phyloP scores from a whole-genome alignment of 2,888 invertebrate genomes.

The Archaeoteleia sp. region DNA sequence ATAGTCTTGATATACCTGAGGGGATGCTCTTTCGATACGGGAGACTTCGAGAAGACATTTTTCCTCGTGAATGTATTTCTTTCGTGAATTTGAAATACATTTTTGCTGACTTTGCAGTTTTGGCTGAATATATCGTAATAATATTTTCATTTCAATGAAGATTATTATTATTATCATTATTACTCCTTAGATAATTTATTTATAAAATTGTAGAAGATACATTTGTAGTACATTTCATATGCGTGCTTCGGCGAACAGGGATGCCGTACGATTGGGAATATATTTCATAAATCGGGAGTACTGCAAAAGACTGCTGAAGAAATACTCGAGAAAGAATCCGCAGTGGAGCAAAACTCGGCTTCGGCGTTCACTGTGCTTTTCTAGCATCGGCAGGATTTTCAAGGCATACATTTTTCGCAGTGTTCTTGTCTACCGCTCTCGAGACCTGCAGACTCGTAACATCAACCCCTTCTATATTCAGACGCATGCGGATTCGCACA shows the following conservation, averaged over 20 bases:
- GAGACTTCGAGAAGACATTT: constrained; percentile 31
- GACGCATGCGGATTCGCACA: constrained; percentile 31
- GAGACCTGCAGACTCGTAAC: constrained; percentile 56
- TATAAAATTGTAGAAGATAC: too few relatives aligned
- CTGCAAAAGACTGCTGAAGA: constrained; percentile 1
- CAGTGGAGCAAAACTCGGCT: constrained; percentile 10
- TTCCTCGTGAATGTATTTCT: constrained; percentile 42
- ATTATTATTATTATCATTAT: not conserved
- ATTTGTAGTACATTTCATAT: too few relatives aligned
- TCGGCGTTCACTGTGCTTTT: constrained; percentile 7
- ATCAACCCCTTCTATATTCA: constrained; percentile 44
- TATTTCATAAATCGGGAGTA: constrained; percentile 1
- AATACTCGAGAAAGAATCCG: constrained; percentile 20
- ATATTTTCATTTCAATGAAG: not conserved
- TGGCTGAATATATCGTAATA: constrained; percentile 14
- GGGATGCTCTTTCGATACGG: constrained; percentile 44
- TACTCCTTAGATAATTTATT: too few relatives aligned
- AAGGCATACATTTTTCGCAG: constrained; percentile 67
- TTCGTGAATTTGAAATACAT: constrained; percentile 25
- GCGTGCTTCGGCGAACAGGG: not conserved
- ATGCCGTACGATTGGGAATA: constrained; percentile 7
- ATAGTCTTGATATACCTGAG: constrained; percentile 59
- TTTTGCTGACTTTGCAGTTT: constrained; percentile 22
- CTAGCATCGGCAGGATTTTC: constrained; percentile 56
- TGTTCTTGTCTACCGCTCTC: constrained; percentile 57